Conservation (phyloP, 2,113 vertebrate genomes). For the Microcebus lehilahytsara region DNA sequence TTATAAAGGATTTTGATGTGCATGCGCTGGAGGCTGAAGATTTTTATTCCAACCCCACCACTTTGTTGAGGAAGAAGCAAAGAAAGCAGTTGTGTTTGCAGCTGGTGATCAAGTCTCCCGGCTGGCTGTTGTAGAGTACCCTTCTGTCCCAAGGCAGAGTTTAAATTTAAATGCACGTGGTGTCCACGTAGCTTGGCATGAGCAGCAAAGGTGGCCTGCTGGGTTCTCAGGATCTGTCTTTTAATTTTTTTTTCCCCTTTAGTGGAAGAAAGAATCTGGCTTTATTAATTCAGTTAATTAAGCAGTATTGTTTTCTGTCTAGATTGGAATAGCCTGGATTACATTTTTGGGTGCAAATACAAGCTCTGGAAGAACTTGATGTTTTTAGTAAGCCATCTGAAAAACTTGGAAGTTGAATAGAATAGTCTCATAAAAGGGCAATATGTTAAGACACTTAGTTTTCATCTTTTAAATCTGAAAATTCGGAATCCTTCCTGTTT, state of each 20-base stretch:
- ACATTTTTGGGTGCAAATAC: background rate
- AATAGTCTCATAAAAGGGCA: conserved; percentile 6
- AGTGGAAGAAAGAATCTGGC: conserved; percentile 73
- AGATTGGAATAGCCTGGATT: conserved; percentile 58
- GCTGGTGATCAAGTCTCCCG: conserved; percentile 38
- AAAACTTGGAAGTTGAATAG: conserved; percentile 20
- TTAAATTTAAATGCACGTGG: conserved; percentile 11
- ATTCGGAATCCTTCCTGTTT: background rate
- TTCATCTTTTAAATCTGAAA: conserved; percentile 23
- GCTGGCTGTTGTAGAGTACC: conserved; percentile 30
- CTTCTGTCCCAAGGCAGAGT: conserved; percentile 6
- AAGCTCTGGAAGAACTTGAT: conserved; percentile 39
- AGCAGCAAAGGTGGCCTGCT: background rate
- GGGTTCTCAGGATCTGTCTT: conserved; percentile 22
- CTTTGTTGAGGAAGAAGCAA: conserved; percentile 46
- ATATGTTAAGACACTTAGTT: background rate
- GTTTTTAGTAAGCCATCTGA: conserved; percentile 14
- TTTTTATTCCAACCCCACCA: background rate
- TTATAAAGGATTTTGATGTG: conserved; percentile 19
- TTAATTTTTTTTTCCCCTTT: conserved; percentile 53
- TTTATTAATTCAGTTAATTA: conserved; percentile 81
- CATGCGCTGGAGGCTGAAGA: background rate
- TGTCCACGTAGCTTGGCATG: conserved; percentile 63
- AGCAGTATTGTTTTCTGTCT: conserved; percentile 65
- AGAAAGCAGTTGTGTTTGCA: conserved; percentile 53